A percentile compares a stretch with the other conserved stretches of the same genome.
These are phyloP conservation scores for Notolabrus celidotus DNA, from an alignment of 2,797 vertebrate species.

Conservation along the genomic window DNA sequence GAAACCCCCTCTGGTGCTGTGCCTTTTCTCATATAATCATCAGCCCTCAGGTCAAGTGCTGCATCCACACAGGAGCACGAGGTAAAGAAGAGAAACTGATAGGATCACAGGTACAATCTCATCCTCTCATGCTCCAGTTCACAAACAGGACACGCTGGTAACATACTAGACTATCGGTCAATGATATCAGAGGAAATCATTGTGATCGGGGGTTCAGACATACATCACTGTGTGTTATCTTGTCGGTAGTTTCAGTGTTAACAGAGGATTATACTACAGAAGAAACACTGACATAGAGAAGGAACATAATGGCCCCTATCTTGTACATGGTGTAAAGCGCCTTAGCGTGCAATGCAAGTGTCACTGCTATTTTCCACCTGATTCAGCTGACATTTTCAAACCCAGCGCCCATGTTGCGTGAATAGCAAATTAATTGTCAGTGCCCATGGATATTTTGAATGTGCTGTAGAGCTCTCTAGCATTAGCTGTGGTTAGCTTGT, in stretches of 20 bases:
- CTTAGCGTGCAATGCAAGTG: no score
- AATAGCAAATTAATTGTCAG: no score
- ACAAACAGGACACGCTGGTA: conserved; percentile 53
- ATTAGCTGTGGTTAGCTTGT: no score
- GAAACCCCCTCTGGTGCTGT: conserved; percentile 11
- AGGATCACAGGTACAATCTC: conserved; percentile 56
- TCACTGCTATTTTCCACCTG: no score
- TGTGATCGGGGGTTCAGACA: conserved; percentile 35
- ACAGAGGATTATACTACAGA: conserved; percentile 40
- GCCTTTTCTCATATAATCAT: conserved; percentile 52
- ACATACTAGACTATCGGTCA: conserved; percentile 24
- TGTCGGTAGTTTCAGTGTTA: conserved; percentile 46
- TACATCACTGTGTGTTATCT: conserved; percentile 33
- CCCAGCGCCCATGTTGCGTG: no score
- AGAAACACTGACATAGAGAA: conserved; percentile 38
- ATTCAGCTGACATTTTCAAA: no score
- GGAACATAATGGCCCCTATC: no score
- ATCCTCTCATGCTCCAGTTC: conserved; percentile 54
- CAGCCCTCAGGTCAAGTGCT: conserved; percentile 40
- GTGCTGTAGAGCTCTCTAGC: no score
- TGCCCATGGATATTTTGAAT: no score
- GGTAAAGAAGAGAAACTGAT: conserved; percentile 41
- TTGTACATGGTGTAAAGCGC: no score
- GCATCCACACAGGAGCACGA: conserved; percentile 28
- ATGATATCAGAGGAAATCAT: conserved; percentile 45